Percentiles rank a stretch among this genome's conserved stretches.
Conservation (phyloP, 2,797 vertebrate species). For the Podargus strigoides region DNA sequence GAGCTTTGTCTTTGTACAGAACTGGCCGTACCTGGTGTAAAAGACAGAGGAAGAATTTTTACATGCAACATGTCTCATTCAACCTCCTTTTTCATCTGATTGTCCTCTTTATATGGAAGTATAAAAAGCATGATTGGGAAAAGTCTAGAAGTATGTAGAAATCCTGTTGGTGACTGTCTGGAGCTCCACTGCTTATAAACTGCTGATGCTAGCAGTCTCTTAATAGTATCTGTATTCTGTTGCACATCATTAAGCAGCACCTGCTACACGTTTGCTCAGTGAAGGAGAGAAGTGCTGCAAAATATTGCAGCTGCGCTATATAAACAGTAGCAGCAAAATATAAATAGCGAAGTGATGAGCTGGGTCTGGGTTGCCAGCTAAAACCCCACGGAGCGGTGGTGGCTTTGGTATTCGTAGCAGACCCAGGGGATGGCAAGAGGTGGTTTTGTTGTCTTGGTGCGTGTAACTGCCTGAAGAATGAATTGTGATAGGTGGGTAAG, state of each 20-base stretch:
- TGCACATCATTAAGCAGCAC: neutral
- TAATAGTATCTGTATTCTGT: neutral
- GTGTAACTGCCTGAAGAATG: neutral
- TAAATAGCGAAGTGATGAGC: neutral
- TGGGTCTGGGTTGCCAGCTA: neutral
- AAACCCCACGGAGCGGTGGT: neutral
- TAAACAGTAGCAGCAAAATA: neutral
- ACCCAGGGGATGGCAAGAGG: fast-evolving
- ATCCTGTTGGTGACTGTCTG: neutral
- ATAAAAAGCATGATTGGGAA: neutral
- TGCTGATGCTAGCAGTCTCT: neutral
- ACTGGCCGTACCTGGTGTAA: neutral
- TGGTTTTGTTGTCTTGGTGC: neutral
- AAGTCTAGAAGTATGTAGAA: neutral
- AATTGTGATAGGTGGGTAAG: neutral
- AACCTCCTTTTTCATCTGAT: neutral
- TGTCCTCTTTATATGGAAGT: neutral
- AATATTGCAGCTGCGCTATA: neutral
- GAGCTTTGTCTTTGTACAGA: neutral
- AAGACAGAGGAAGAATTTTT: neutral
- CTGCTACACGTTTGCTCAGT: neutral
- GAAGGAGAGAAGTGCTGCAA: neutral
- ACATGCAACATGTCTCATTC: neutral
- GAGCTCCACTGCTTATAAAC: neutral
- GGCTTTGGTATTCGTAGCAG: neutral